phyloP scores from a whole-genome alignment of 2,113 vertebrate species.

The Actinemys pallida region DNA sequence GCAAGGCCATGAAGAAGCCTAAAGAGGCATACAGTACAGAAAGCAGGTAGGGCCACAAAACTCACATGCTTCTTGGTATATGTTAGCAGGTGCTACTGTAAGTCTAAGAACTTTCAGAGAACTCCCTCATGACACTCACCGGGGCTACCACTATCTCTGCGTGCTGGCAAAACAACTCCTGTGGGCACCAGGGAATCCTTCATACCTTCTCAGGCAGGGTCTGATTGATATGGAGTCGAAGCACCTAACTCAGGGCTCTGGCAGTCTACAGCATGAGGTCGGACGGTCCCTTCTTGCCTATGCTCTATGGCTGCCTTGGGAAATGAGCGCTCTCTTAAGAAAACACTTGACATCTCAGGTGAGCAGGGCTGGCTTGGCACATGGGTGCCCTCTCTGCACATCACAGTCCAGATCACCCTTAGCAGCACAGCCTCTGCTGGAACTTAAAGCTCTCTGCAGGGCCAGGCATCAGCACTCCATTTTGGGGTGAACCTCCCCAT shows the following conservation, averaged over 20 bases:
- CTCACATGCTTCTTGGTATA: background rate
- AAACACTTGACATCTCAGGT: accelerated
- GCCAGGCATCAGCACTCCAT: background rate
- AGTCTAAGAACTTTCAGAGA: background rate
- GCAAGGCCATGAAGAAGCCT: background rate
- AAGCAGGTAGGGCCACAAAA: background rate
- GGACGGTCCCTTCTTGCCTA: background rate
- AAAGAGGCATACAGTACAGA: background rate
- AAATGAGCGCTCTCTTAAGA: background rate
- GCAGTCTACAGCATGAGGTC: background rate
- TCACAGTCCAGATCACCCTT: background rate
- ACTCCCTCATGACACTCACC: background rate
- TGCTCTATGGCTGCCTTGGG: background rate
- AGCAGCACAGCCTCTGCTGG: background rate
- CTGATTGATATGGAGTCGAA: background rate
- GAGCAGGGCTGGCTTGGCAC: accelerated
- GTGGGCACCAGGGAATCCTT: too few species aligned
- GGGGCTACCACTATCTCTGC: background rate
- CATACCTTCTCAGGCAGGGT: too few species aligned
- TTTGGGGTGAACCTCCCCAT: background rate
- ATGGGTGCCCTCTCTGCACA: too few species aligned
- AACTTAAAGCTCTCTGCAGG: background rate
- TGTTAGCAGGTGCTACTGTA: background rate
- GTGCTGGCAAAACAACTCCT: too few species aligned
- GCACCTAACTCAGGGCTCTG: background rate